phyloP scores from a whole-genome alignment of 2,888 invertebrate species.

The Clistopyga incitator region DNA sequence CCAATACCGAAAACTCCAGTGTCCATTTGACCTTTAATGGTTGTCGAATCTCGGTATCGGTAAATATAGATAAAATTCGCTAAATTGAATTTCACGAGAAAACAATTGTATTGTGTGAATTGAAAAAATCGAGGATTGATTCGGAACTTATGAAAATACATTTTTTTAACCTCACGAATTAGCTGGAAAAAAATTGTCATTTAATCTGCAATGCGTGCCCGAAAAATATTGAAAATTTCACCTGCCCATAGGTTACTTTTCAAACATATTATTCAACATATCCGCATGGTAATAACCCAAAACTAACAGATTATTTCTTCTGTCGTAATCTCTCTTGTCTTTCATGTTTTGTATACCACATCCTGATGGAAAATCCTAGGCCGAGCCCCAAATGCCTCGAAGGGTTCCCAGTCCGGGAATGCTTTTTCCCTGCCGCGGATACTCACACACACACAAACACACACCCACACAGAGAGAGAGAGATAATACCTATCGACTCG shows the following conservation, averaged over 20 bases:
- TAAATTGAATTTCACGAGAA: too few relatives aligned
- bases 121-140: background rate
- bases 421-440: background rate
- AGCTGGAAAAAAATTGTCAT: background rate
- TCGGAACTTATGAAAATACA: background rate
- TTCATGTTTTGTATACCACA: background rate
- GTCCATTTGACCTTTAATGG: too few relatives aligned
- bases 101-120: too few relatives aligned
- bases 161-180: too few relatives aligned
- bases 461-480: background rate
- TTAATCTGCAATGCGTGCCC: background rate
- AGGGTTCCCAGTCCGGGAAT: background rate
- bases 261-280: too few relatives aligned
- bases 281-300: background rate
- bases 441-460: background rate
- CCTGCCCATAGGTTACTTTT: too few relatives aligned
- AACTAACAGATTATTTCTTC: background rate
- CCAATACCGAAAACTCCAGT: too few relatives aligned
- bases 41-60: too few relatives aligned
- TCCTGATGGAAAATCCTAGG: background rate
- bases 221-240: too few relatives aligned
- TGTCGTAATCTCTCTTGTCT: background rate
- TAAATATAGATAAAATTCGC: too few relatives aligned
- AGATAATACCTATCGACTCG: conserved; percentile 25
- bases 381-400: conserved; percentile 10